Evolutionary conservation across 2,113 vertebrate species (phyloP).

Genomic region (Lepisosteus osseus): DNA sequence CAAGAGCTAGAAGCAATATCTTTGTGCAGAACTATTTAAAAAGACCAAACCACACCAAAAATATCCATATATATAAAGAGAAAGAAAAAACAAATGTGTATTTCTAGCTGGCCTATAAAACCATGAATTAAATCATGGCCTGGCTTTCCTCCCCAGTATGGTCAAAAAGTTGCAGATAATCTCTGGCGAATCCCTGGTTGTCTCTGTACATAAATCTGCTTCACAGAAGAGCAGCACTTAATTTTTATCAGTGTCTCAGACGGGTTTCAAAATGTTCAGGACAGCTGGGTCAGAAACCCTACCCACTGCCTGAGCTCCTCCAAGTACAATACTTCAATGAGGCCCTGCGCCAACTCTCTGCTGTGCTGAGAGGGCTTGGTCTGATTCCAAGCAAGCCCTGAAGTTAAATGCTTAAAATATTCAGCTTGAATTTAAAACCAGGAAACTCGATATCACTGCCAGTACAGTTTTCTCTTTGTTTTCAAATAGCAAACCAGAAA

Average conservation of each 20-base stretch:
- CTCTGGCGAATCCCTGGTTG: conserved; percentile 20
- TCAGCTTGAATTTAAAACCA: conserved; percentile 44
- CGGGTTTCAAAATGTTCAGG: conserved; percentile 31
- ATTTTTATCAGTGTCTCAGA: conserved; percentile 16
- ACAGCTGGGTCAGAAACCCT: conserved; percentile 39
- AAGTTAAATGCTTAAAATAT: conserved; percentile 48
- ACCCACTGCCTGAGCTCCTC: conserved; percentile 29
- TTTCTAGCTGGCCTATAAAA: too few species aligned
- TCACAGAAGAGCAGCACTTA: neutral
- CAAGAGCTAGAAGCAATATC: neutral
- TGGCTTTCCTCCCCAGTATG: neutral
- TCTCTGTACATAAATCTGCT: conserved; percentile 35
- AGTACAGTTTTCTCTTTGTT: conserved; percentile 54
- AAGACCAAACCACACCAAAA: too few species aligned
- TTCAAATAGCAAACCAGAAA: conserved; percentile 49
- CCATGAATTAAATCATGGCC: too few species aligned
- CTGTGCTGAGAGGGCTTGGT: conserved; percentile 51
- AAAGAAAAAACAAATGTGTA: neutral
- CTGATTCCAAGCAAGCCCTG: conserved; percentile 46
- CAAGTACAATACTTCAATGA: conserved; percentile 40
- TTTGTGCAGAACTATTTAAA: neutral
- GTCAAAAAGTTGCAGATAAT: conserved; percentile 12
- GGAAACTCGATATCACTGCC: conserved; percentile 36
- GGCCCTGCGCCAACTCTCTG: conserved; percentile 48
- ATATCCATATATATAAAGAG: neutral